Percentiles rank a stretch among this genome's conserved stretches.
Evolutionary conservation across 2,888 invertebrate species (phyloP).

Genomic region (Melikaiella ostensackeni): DNA sequence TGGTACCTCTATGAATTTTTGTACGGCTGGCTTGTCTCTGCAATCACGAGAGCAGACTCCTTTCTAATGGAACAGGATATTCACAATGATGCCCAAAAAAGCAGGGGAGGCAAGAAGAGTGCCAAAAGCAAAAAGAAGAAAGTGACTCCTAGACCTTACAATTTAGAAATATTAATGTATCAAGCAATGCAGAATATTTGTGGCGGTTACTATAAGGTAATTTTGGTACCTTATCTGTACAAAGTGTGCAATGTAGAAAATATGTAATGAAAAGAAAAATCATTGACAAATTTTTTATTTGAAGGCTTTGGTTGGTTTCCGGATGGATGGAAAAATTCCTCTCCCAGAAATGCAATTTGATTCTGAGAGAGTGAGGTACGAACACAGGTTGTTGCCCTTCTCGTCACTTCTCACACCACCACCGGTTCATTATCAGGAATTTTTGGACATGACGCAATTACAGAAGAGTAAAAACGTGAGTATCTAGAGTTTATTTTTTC

Average conservation of each 20-base stretch:
- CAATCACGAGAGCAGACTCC: constrained; percentile 92
- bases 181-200: constrained; percentile 96
- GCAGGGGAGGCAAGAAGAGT: constrained; percentile 77
- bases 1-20: constrained; percentile 98
- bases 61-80: constrained; percentile 88
- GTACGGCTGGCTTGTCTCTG: constrained; percentile 95
- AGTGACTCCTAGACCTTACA: constrained; percentile 84
- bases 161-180: constrained; percentile 90
- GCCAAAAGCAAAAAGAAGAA: constrained; percentile 85
- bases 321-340: constrained; percentile 90
- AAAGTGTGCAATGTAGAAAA: not conserved
- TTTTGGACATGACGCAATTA: constrained; percentile 87
- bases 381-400: constrained; percentile 95
- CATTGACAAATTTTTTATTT: constrained; percentile 51
- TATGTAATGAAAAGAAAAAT: not conserved
- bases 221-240: not conserved
- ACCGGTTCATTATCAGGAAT: constrained; percentile 93
- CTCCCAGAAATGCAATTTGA: constrained; percentile 94
- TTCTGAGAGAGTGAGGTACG: constrained; percentile 95
- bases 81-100: constrained; percentile 76
- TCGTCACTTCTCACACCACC: constrained; percentile 92
- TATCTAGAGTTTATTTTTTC: constrained; percentile 33
- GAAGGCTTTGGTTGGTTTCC: constrained; percentile 92
- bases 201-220: constrained; percentile 95
- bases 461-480: constrained; percentile 70